phyloP scores from a whole-genome alignment of 2,888 invertebrate species.

The Meloe dianella region DNA sequence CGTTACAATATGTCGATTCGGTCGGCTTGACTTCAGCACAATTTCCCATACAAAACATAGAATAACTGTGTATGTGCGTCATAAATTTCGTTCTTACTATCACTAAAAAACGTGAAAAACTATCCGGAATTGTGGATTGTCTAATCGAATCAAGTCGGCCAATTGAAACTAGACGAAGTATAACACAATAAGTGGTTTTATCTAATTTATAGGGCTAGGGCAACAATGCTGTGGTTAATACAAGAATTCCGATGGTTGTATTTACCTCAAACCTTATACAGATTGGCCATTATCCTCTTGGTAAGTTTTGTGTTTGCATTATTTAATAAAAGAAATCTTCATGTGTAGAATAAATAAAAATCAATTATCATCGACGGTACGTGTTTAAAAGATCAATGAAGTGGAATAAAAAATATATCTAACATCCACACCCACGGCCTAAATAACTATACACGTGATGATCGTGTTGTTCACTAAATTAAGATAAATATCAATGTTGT shows the following conservation, averaged over 20 bases:
- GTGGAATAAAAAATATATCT: not conserved
- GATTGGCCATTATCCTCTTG: not conserved
- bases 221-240: slow-evolving; percentile 3
- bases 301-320: not conserved
- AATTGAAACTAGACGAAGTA: too few relatives aligned
- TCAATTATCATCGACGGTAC: not conserved
- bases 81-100: too few relatives aligned
- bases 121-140: too few relatives aligned
- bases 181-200: not conserved
- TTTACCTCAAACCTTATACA: not conserved
- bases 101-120: too few relatives aligned
- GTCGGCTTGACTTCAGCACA: too few relatives aligned
- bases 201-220: not conserved
- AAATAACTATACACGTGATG: slow-evolving; percentile 6
- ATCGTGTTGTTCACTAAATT: not conserved
- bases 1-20: too few relatives aligned
- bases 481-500: not conserved
- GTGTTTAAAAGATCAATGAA: not conserved
- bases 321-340: not conserved
- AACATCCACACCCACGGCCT: slow-evolving; percentile 5
- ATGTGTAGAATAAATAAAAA: slow-evolving; percentile 4
- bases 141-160: too few relatives aligned
- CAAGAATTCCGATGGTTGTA: not conserved
- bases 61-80: too few relatives aligned
- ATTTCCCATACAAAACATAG: too few relatives aligned